Conservation (phyloP, 2,113 vertebrate species). For the Psilopsiagon aymara region DNA sequence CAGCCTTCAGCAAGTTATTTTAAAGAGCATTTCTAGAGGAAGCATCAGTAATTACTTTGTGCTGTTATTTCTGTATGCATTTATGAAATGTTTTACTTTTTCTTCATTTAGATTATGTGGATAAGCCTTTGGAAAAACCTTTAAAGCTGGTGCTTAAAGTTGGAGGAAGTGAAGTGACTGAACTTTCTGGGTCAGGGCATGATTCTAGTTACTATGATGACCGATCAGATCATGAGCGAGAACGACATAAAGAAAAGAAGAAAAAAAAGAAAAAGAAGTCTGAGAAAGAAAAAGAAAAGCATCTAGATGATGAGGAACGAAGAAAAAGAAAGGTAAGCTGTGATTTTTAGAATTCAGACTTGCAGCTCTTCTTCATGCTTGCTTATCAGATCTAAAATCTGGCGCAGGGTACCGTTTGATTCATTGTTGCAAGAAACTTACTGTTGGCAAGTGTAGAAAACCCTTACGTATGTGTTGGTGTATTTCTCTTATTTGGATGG, state of each 20-base stretch:
- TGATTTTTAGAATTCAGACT: background rate
- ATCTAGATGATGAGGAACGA: slow-evolving; percentile 91
- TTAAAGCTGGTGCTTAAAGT: slow-evolving; percentile 97
- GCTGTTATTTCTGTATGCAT: accelerated
- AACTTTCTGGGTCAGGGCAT: slow-evolving; percentile 94
- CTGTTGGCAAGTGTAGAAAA: background rate
- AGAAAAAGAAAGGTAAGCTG: slow-evolving; percentile 87
- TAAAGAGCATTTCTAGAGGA: background rate
- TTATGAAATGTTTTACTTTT: background rate
- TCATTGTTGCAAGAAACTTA: background rate
- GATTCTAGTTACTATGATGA: slow-evolving; percentile 98
- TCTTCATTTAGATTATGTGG: slow-evolving; percentile 82
- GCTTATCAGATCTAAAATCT: background rate
- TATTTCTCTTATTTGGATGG: background rate
- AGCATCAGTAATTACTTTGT: background rate
- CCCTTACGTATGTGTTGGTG: accelerated
- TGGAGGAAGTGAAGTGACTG: slow-evolving; percentile 94
- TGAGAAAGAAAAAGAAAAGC: slow-evolving; percentile 94
- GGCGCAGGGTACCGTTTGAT: background rate
- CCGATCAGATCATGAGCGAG: slow-evolving; percentile 92
- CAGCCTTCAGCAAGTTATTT: background rate
- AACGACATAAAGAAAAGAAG: slow-evolving; percentile 94
- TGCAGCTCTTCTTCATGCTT: background rate
- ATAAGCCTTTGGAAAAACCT: slow-evolving; percentile 92
- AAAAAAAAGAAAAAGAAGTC: slow-evolving; percentile 99